phyloP scores from a whole-genome alignment of 1,140 invertebrate species.

The Zaprionus lachaisei region DNA sequence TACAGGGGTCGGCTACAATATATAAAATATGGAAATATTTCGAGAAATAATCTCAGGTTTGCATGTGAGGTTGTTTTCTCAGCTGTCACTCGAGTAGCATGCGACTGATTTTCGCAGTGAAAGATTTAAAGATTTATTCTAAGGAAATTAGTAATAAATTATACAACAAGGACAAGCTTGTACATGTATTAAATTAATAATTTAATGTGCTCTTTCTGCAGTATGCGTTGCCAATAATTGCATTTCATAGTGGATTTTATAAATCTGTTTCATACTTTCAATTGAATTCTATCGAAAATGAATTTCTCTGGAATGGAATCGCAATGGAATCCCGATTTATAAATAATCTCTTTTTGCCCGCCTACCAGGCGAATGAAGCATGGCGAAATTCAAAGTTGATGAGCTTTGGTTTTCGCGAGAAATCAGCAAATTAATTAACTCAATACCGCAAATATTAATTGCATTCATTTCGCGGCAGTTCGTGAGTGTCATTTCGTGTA shows the following conservation, averaged over 20 bases:
- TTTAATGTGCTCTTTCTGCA: no score
- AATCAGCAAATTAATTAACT: constrained; percentile 61
- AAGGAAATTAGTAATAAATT: background rate
- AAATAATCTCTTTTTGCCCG: background rate
- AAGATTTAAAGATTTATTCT: background rate
- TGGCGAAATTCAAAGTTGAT: constrained; percentile 20
- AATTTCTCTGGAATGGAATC: background rate
- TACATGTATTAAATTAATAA: no score
- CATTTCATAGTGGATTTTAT: background rate
- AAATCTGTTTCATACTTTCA: background rate
- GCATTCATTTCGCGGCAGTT: constrained; percentile 37
- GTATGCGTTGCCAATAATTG: background rate
- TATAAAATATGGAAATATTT: no score
- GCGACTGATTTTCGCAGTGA: no score
- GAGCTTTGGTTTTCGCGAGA: constrained; percentile 19
- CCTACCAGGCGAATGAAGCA: background rate
- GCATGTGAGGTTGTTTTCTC: no score
- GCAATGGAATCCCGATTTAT: background rate
- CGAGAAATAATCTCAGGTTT: no score
- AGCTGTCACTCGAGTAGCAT: no score
- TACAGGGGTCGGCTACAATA: no score
- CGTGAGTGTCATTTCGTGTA: background rate
- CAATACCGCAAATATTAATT: constrained; percentile 63
- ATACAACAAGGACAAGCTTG: no score
- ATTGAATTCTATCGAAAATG: background rate